phyloP scores from a whole-genome alignment of 2,888 invertebrate genomes.

The Priocnemis perturbator region DNA sequence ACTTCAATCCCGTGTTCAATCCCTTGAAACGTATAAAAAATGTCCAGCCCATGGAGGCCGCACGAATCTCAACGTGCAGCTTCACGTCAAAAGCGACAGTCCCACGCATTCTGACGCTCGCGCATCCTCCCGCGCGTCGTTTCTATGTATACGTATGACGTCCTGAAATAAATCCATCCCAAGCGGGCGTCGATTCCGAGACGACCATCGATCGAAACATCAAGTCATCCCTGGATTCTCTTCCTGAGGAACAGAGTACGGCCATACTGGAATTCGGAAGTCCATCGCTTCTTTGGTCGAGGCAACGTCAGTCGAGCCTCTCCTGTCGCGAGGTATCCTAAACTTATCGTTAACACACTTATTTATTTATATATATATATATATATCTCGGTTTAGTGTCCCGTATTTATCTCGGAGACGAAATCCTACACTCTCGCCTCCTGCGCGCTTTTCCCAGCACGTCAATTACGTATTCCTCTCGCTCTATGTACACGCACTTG shows the following conservation, averaged over 20 bases:
- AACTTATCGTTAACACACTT: background rate
- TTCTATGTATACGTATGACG: background rate
- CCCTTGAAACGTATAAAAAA: no score
- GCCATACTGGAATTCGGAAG: background rate
- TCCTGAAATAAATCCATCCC: no score
- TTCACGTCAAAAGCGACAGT: no score
- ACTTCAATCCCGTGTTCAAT: background rate
- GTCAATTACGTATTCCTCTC: background rate
- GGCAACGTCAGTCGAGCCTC: background rate
- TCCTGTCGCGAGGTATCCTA: background rate
- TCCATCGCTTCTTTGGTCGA: background rate
- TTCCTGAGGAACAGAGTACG: no score
- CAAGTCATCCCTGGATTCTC: no score
- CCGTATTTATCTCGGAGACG: no score
- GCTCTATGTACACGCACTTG: slow-evolving; percentile 70
- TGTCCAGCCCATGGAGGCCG: background rate
- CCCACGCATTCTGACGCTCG: no score
- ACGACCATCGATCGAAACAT: no score
- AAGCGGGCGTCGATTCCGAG: no score
- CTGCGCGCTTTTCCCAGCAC: no score
- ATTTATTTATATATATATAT: background rate
- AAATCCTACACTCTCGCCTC: no score
- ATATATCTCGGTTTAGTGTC: background rate
- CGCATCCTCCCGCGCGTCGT: slow-evolving; percentile 1
- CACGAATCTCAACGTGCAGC: background rate